Evolutionary conservation across 2,888 invertebrate genomes (phyloP).

Genomic region (Lysandra coridon): DNA sequence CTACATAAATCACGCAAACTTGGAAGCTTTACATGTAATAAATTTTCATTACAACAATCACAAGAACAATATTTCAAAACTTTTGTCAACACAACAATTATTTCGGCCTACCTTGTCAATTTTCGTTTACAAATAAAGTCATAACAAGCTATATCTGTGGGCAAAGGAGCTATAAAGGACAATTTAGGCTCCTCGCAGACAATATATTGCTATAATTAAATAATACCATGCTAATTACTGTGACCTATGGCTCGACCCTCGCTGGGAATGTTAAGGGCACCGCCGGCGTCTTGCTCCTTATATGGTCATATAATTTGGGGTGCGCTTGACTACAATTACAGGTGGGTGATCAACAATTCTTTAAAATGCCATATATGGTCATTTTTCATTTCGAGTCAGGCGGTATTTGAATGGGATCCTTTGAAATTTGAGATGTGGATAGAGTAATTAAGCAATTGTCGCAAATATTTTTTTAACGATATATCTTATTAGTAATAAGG

Average conservation of each 20-base stretch:
- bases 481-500: neutral
- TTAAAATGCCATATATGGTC: constrained; percentile 11
- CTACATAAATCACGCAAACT: neutral
- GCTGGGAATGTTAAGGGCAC: constrained; percentile 5
- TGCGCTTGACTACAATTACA: constrained; percentile 7
- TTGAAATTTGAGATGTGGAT: neutral
- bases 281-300: constrained; percentile 9
- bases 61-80: constrained; percentile 4
- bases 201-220: constrained; percentile 22
- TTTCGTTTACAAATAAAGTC: constrained; percentile 20
- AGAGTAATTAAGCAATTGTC: neutral
- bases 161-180: constrained; percentile 11
- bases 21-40: neutral
- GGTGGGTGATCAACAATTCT: constrained; percentile 12
- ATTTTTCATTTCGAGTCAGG: neutral
- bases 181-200: neutral
- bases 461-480: neutral
- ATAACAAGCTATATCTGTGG: constrained; percentile 23
- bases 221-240: constrained; percentile 18
- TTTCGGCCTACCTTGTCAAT: neutral
- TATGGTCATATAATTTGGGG: constrained; percentile 11
- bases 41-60: constrained; percentile 21
- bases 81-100: neutral
- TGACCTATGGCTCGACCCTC: constrained; percentile 24
- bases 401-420: neutral